Evolutionary conservation across 1,140 invertebrate species (phyloP), one percentile per base, ranked within the genome.

Genomic region (Cotesia chilonis): DNA sequence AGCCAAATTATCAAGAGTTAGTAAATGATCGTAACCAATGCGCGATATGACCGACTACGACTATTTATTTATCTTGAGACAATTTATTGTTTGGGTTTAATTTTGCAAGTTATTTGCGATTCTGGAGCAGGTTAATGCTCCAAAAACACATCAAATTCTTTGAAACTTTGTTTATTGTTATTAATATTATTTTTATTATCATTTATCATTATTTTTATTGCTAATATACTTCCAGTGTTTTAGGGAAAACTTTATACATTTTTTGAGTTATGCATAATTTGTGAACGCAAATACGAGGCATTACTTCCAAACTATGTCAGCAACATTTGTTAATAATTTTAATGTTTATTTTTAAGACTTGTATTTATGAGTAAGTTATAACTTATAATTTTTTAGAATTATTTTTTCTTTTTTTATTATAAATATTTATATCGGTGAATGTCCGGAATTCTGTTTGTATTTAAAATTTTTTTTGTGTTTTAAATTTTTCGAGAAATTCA

Each of bases 11-110:
- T 28, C 65, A 3, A 3, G 7, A n/a, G 52, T 6, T 20, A 2
- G 3, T 7, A 7, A 36, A 68, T 37, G 14, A 28, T 47, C 10
- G 41, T 47, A 47, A 47, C 41, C 41, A 47, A 47, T 10, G 41
- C 41, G 10, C 9, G 9, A 28, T 60, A 12, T 14, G 9, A 52
- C 6, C 1, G 9, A 52, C 6, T 28, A 28, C n/a, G 17, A 47
- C n/a, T 55, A 68, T 68, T 55, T 68, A 68, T 68, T 35, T 68
- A 68, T 55, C 35, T 36, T 10, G 28, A 35, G 65, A 28, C 7
- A 14, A 68, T 68, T 55, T 69, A 61, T 64, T 73, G 55, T 14
- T 74, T 68, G 70, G 66, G 51, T 69, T 68, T 41, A 52, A 59
- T 70, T 63, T 65, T 12, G 17, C 36, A 57, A 37, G 7, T 52